These are phyloP conservation scores for Dasysyrphus albostriatus DNA, from an alignment of 2,888 invertebrate species.

Conservation along the genomic window DNA sequence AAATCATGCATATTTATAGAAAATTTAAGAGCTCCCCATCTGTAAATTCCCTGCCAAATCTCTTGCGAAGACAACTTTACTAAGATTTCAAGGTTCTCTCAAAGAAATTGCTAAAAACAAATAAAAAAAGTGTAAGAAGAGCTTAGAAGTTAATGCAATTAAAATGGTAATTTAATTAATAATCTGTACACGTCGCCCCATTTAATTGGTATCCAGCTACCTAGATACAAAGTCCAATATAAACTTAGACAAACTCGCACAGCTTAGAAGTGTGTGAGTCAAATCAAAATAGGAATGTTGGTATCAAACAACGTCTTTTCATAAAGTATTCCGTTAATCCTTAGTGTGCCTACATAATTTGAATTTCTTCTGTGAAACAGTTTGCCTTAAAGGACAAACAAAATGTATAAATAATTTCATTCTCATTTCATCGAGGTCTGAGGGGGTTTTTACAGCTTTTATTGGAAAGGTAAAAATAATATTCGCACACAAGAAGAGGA, in stretches of 20 bases:
- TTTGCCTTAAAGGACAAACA: too few species aligned
- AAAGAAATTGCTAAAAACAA: conserved; percentile 8
- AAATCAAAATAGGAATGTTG: conserved; percentile 55
- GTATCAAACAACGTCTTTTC: background rate
- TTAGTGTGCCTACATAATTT: too few species aligned
- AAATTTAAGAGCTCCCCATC: conserved; percentile 25
- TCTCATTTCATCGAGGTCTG: too few species aligned
- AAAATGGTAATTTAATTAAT: conserved; percentile 73
- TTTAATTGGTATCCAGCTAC: conserved; percentile 46
- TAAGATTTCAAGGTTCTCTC: conserved; percentile 18
- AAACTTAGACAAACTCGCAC: conserved; percentile 3
- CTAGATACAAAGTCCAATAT: background rate
- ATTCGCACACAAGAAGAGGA: too few species aligned
- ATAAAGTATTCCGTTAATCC: too few species aligned
- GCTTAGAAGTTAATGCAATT: conserved; percentile 69
- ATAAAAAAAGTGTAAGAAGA: conserved; percentile 50
- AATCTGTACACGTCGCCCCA: conserved; percentile 38
- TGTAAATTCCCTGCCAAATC: conserved; percentile 31
- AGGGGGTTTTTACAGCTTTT: too few species aligned
- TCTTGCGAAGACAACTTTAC: conserved; percentile 24
- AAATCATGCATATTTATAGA: conserved; percentile 46
- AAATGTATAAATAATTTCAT: too few species aligned
- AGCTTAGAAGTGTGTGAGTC: conserved; percentile 30
- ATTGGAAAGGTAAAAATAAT: too few species aligned
- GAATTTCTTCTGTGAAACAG: too few species aligned